These are phyloP conservation scores for Labrus mixtus DNA, from an alignment of 2,113 vertebrate genomes.

Conservation along the genomic window DNA sequence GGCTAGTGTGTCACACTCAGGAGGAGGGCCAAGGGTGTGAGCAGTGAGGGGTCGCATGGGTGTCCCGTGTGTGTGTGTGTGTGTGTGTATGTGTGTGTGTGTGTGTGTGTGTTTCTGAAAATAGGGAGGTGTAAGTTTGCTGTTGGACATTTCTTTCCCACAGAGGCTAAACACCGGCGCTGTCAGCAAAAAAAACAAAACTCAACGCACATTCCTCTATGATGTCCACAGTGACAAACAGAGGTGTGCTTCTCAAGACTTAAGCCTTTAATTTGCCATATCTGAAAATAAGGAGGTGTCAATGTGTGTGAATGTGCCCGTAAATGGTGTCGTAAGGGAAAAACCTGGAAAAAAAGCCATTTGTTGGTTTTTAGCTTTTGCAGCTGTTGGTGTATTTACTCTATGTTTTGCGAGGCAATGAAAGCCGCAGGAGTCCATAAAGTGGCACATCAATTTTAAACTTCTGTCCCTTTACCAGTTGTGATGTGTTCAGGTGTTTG, in stretches of 20 bases:
- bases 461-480: conserved; percentile 8
- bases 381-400: conserved; percentile 49
- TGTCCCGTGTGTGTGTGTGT: conserved; percentile 34
- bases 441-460: conserved; percentile 23
- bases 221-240: conserved; percentile 20
- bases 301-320: neutral
- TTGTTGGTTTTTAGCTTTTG: conserved; percentile 53
- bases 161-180: conserved; percentile 44
- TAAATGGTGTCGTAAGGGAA: neutral
- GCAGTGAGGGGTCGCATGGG: conserved; percentile 40
- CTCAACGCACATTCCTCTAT: conserved; percentile 43
- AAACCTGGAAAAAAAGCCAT: conserved; percentile 25
- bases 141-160: conserved; percentile 60
- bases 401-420: conserved; percentile 46
- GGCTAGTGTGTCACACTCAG: conserved; percentile 59
- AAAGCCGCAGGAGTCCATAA: conserved; percentile 45
- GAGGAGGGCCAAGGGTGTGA: conserved; percentile 51
- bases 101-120: conserved; percentile 49
- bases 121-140: conserved; percentile 67
- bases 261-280: neutral
- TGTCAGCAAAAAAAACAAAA: conserved; percentile 30
- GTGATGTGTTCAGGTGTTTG: conserved; percentile 18
- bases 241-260: neutral
- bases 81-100: conserved; percentile 15
- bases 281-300: conserved; percentile 15